Evolutionary conservation across 2,797 vertebrate species (phyloP), one percentile per base, ranked within the genome.

Genomic region (Microctenopoma lineatum): DNA sequence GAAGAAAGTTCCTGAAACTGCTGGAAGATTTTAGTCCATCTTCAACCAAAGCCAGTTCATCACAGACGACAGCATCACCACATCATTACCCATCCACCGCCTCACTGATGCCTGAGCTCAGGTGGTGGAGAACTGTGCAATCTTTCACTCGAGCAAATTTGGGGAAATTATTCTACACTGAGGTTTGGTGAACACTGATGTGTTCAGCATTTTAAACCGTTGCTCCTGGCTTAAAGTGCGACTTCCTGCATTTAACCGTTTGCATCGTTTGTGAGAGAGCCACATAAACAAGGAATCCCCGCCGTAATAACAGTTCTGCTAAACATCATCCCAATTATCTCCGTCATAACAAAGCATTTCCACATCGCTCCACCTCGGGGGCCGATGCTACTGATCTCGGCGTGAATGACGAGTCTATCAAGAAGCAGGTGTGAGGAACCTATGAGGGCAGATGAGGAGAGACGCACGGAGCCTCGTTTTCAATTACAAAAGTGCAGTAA

Each of bases 401-500:
- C 51, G 57, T 63, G 84, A 83, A 67, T 66, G 83, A 80, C 80
- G 75, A 39, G 78, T 61, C 68, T 69, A 73, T 68, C 73, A 73
- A 73, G 64, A 76, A 68, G 73, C 77, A 73, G 81, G 66, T 52
- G 58, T 53, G 27, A 45, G 59, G 26, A 67, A 77, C 81, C 60
- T 68, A 75, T 87, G 73, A 75, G 63, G 39, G 59, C 65, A 44
- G 26, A 84, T 59, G 56, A 66, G 63, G 75, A 84, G 75, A 60
- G 39, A 15, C 4, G 46, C 45, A 57, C 65, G 83, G 79, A 73
- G 83, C 66, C 84, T 87, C 80, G 87, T 91, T 93, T 90, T 91
- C 87, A 90, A 91, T 92, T 89, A 92, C 83, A 91, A 90, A 77
- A 66, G 73, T 62, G 77, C 75, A 89, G 92, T 91, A 90, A 92